Percentiles rank a stretch among this genome's conserved stretches.
Evolutionary conservation across 2,888 invertebrate species (phyloP).

Genomic region (Eledone cirrhosa): DNA sequence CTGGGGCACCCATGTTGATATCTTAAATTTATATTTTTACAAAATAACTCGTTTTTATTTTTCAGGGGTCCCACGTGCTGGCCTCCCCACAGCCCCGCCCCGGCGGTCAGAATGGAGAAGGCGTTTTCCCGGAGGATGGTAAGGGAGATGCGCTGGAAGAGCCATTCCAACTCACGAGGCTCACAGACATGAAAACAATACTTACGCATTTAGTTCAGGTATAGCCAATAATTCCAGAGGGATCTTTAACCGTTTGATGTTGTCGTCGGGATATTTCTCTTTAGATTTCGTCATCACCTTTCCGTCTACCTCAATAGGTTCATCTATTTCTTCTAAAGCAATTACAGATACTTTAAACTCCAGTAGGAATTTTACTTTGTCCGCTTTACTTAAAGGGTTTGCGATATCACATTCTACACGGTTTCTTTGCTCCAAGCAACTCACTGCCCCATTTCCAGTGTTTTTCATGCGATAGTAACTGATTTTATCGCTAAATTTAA

Average conservation of each 20-base stretch:
- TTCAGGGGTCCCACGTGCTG: no score
- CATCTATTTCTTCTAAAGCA: not conserved
- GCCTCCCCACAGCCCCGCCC: no score
- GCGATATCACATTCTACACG: not conserved
- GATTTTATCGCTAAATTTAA: not conserved
- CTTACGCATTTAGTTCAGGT: not conserved
- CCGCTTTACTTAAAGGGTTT: conserved; percentile 9
- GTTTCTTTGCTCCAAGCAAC: not conserved
- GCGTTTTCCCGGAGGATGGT: no score
- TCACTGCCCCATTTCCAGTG: not conserved
- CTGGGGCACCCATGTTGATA: no score
- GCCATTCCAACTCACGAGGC: no score
- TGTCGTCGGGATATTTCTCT: not conserved
- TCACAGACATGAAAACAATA: not conserved
- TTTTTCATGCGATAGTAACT: not conserved
- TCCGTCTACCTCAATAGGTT: not conserved
- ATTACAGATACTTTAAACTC: conserved; percentile 11
- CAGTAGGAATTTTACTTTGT: conserved; percentile 2
- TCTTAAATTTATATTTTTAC: no score
- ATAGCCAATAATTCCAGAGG: not conserved
- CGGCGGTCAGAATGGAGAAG: no score
- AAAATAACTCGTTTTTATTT: no score
- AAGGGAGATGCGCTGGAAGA: no score
- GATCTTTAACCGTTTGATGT: not conserved
- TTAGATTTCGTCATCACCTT: not conserved